Evolutionary conservation across 2,888 invertebrate species (phyloP), one percentile per base, ranked within the genome.

Genomic region (Arctia plantaginis): DNA sequence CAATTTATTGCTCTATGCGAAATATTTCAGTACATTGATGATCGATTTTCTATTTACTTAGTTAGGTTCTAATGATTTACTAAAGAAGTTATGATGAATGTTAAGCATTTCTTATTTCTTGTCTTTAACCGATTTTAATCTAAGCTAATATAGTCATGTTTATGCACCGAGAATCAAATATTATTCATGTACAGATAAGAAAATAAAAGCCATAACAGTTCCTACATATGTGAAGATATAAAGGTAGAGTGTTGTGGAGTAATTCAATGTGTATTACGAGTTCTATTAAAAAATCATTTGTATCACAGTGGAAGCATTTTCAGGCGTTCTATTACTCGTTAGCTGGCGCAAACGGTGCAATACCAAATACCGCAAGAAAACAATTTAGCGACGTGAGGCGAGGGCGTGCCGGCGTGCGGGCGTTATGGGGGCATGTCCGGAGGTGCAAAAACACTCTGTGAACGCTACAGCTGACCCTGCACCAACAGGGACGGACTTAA

Each of bases 401-500:
- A 79, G 69, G 77, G 80, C 77, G 82, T 82, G 74, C 44, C 67
- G 39, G 80, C 73, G 71, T 69, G 73, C 77, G 76, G 66, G 77
- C 47, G 51, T 35, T 62, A 66, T 35, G 55, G 80, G 80, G 80
- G 78, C 71, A 82, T 85, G 87, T 86, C 84, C 80, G 86, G 82
- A 90, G 88, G 90, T 90, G 90, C 92, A 94, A 94, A 94, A 94
- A 94, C 93, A 85, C 80, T 85, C 88, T 94, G 94, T 90, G 94
- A 94, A 92, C 91, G 90, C 89, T 93, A 89, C 94, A 94, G 94
- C 94, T 94, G 94, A 92, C 93, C 90, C 85, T 84, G 82, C 80
- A 83, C 55, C 75, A 78, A 84, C 91, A 90, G 91, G 85, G 90
- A 78, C 80, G 92, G 80, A 91, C 73, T 90, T 72, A 77, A 86